These are phyloP conservation scores for Rafetus swinhoei DNA, from an alignment of 2,113 vertebrate genomes.

Conservation along the genomic window DNA sequence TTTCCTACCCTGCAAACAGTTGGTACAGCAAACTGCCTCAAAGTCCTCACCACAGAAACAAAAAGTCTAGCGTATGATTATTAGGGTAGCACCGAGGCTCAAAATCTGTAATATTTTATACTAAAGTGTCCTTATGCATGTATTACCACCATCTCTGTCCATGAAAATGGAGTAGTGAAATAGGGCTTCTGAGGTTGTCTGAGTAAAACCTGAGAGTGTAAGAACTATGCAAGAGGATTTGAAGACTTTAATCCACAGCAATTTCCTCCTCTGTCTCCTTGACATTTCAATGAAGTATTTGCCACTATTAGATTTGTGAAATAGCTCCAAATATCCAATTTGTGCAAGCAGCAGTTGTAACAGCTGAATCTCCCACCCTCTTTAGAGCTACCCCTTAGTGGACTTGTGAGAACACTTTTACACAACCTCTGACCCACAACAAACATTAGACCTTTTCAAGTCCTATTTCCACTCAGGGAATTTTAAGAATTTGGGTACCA, in stretches of 20 bases:
- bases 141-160: not conserved
- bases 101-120: slow-evolving; percentile 36
- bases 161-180: slow-evolving; percentile 6
- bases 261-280: slow-evolving; percentile 20
- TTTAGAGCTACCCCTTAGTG: slow-evolving; percentile 21
- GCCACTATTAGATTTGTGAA: slow-evolving; percentile 60
- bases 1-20: slow-evolving; percentile 38
- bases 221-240: slow-evolving; percentile 42
- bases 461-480: slow-evolving; percentile 43
- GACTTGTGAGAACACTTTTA: slow-evolving; percentile 47
- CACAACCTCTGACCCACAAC: slow-evolving; percentile 11
- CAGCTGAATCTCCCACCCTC: not conserved
- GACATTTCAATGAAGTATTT: slow-evolving; percentile 54
- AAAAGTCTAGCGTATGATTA: slow-evolving; percentile 50
- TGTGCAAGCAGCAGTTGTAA: slow-evolving; percentile 11
- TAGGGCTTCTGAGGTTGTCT: not conserved
- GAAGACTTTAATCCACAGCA: slow-evolving; percentile 43
- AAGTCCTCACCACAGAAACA: slow-evolving; percentile 48
- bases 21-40: slow-evolving; percentile 32
- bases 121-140: not conserved
- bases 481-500: slow-evolving; percentile 61
- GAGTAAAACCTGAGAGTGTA: slow-evolving; percentile 26
- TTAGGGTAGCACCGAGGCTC: not conserved
- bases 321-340: slow-evolving; percentile 39
- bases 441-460: slow-evolving; percentile 53